Base-by-base conservation (phyloP, 2,797 vertebrate species). In the Pipistrellus pygmaeus region DNA sequence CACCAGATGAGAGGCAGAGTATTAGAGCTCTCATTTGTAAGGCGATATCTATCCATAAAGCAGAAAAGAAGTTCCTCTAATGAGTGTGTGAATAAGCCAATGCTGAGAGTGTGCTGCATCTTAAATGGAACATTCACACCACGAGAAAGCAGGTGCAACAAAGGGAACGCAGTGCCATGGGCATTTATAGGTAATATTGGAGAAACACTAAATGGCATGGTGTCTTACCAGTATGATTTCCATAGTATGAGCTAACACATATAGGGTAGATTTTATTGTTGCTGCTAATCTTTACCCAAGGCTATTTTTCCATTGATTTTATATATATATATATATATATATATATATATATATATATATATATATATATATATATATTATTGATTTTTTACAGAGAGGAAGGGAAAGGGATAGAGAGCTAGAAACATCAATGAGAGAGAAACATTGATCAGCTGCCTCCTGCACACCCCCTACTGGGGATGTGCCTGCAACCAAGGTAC, bases 1-100 rank as follows among this genome's bases (percentile, higher is more conserved):
- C 66, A 75, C 90, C 78, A 95, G 71, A 46, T 62, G 20, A 85
- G 27, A 96, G 41, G 78, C 32, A 86, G 14, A 78, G 8, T 55
- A 30, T 38, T 66, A 80, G 23, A 90, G 60, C 18, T 30, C 18
- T 72, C 72, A 32, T 75, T 38, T 64, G 66, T 48, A 46, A 77
- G 38, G 17, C 27, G 92, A 2, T 27, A 71, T 88, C 73, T 14
- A 38, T 35, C 18, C 48, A 68, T 32, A 41, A 51, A 17, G 27
- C 80, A 78, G 18, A 85, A 69, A 81, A 85, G 23, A 68, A 84
- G 51, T 64, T 78, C 17, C 7, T 62, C 4, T 82, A 77, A 53
- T 55, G 75, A 82, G 27, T 51, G 5, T 8, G 25, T 62, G 53
- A 85, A 66, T 85, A 71, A 93, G 46, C 44, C 11, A 85, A 32